A percentile compares a stretch with the other conserved stretches of the same genome.
These are phyloP conservation scores for Xestia ashworthii DNA, from an alignment of 2,888 invertebrate genomes.

Conservation along the genomic window DNA sequence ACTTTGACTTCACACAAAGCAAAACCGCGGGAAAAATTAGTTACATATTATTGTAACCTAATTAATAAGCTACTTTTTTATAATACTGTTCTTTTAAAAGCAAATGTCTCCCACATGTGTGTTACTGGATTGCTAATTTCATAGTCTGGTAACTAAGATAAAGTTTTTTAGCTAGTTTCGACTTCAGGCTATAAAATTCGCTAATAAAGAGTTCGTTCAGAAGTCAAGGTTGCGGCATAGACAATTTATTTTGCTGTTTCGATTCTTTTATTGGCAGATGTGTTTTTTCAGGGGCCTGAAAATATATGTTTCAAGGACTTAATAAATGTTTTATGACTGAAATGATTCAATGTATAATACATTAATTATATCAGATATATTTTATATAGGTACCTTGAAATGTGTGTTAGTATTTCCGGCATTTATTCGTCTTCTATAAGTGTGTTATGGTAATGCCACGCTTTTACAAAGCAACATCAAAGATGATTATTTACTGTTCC, in stretches of 20 bases:
- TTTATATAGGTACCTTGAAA: neutral
- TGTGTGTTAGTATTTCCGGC: neutral
- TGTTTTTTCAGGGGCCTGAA: neutral
- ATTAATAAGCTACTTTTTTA: neutral
- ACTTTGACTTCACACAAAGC: neutral
- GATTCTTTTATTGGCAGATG: constrained; percentile 21
- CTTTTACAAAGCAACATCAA: neutral
- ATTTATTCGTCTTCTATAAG: neutral
- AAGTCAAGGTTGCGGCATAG: constrained; percentile 45
- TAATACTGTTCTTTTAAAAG: constrained; percentile 18
- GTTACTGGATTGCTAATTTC: constrained; percentile 19
- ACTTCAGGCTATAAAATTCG: constrained; percentile 22
- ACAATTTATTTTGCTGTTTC: constrained; percentile 4
- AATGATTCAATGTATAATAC: neutral
- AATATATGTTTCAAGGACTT: constrained; percentile 20
- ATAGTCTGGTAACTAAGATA: constrained; percentile 33
- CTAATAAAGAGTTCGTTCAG: constrained; percentile 48
- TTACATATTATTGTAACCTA: constrained; percentile 13
- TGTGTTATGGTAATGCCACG: neutral
- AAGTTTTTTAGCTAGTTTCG: constrained; percentile 24
- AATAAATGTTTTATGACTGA: constrained; percentile 4
- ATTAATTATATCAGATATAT: neutral
- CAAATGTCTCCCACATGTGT: constrained; percentile 53
- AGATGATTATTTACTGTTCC: neutral
- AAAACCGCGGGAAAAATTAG: neutral